Evolutionary conservation across 2,888 invertebrate species (phyloP), one percentile per base, ranked within the genome.

Genomic region (Marronus borbonicus): DNA sequence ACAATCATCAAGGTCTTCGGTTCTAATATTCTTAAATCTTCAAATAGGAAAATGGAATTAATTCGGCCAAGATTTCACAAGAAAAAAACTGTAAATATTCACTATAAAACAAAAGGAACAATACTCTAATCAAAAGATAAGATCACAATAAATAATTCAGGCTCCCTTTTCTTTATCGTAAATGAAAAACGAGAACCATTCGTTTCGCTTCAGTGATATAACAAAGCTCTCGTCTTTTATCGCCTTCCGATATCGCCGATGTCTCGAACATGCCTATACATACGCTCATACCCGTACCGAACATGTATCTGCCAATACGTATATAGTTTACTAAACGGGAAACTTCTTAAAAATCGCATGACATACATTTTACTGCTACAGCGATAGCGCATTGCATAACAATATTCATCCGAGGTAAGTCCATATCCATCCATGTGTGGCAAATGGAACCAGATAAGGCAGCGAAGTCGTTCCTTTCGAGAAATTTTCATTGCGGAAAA

Each of bases 401-500:
- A 55, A 60, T 60, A 74, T 74, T 74, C 58, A 74, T 74, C 50
- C 68, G 50, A 20, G 39, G 68, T 68, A 68, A 68, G 68, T 39
- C 68, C 49, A 66, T 20, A 50, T 24, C 49, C 28, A 7, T 4
- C 28, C 28, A 50, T 28, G 4, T 12, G 60, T 8, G 24, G 60
- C 12, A 20, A 24, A 28, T 12, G 17, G 17, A 20, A 24, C 39
- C 58, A 62, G 72, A 74, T 74, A 62, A 62, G 72, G 44, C 31
- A 44, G 17, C 55, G 55, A 24, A 20, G 60, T 74, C 62, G 60
- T 44, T 74, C 44, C 17, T 39, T 74, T 74, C 49, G 36, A 60
- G 60, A 44, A 74, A 62, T 74, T 74, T 74, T 74, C 72, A 74
- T 74, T 74, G 60, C 62, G 24, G 72, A 74, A 74, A 74, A 74